These are phyloP conservation scores for Nephrocerus scutellatus DNA, from an alignment of 2,888 invertebrate genomes.

Conservation along the genomic window DNA sequence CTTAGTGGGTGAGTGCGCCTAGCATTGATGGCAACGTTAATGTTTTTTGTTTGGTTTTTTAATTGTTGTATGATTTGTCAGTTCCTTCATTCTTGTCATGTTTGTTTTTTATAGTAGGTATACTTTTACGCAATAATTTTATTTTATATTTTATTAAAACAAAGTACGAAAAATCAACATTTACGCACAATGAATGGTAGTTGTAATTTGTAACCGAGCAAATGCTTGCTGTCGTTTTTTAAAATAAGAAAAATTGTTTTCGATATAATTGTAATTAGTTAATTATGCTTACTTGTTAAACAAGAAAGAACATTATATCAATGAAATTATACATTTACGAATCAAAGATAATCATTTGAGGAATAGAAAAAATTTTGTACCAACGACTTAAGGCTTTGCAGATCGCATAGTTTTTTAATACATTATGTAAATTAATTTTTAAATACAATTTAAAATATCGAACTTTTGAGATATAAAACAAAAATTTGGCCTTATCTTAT, in stretches of 20 bases:
- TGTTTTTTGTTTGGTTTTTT: slow-evolving; percentile 8
- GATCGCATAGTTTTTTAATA: slow-evolving; percentile 12
- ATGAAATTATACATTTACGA: no score
- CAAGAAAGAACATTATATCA: no score
- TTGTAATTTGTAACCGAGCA: no score
- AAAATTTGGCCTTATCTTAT: no score
- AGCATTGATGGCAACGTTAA: background rate
- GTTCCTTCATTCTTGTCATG: slow-evolving; percentile 20
- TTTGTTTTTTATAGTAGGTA: slow-evolving; percentile 1
- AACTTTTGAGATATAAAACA: slow-evolving; percentile 28
- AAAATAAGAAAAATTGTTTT: no score
- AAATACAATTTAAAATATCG: slow-evolving; percentile 20
- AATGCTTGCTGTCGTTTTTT: no score
- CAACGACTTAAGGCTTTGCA: no score
- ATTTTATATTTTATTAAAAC: slow-evolving; percentile 6
- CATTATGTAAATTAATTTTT: slow-evolving; percentile 12
- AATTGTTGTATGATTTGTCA: background rate
- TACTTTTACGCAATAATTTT: slow-evolving; percentile 1
- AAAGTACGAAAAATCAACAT: background rate
- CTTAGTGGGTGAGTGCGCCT: slow-evolving; percentile 2
- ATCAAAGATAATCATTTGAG: no score
- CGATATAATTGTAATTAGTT: no score
- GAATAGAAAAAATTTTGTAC: no score
- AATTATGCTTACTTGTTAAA: no score
- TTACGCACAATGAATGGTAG: slow-evolving; percentile 15